Conservation (phyloP, 1,140 invertebrate genomes). For the Yoshiicerus persimilis region DNA sequence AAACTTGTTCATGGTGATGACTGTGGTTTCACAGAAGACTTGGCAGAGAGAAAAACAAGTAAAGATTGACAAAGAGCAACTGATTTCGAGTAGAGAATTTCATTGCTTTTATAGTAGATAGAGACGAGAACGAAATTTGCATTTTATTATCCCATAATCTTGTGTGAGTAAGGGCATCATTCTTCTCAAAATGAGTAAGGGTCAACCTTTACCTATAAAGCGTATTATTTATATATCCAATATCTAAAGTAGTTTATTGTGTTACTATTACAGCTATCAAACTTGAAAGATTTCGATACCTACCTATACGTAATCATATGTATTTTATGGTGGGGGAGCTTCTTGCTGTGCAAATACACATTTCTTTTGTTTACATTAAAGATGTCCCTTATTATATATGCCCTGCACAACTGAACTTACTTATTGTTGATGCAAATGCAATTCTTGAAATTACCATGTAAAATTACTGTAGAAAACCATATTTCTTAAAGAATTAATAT, state of each 20-base stretch:
- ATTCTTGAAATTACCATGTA: neutral
- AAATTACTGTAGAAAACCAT: neutral
- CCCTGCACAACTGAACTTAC: no score
- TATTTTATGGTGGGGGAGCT: neutral
- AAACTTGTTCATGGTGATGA: conserved; percentile 18
- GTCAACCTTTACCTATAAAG: neutral
- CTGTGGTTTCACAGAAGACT: neutral
- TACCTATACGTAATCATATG: neutral
- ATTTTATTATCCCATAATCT: neutral
- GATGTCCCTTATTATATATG: no score
- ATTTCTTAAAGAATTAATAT: neutral
- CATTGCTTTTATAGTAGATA: conserved; percentile 14
- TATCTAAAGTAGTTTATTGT: neutral
- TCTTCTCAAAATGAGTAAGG: neutral
- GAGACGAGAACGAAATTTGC: neutral
- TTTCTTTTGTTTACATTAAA: no score
- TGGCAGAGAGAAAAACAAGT: neutral
- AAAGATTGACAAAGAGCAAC: neutral
- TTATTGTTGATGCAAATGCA: no score
- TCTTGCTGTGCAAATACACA: neutral
- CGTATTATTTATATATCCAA: neutral
- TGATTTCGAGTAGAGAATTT: neutral
- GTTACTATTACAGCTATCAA: neutral
- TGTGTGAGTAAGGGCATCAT: neutral
- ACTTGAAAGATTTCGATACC: neutral